Conservation (phyloP, 2,888 invertebrate species). For the Caenorhabditis afra region DNA sequence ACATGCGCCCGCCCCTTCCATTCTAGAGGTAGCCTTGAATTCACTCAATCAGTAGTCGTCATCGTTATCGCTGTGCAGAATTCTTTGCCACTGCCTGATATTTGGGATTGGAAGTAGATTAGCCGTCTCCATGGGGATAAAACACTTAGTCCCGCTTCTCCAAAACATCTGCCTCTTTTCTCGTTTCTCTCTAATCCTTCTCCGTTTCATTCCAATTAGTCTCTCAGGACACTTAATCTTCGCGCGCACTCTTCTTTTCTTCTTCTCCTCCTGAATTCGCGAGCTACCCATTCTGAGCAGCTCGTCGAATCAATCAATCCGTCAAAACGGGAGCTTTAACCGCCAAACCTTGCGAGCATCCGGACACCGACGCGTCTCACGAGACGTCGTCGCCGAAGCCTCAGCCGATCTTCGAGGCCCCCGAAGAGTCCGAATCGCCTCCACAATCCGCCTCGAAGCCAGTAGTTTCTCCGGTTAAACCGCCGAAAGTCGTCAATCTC, state of each 20-base stretch:
- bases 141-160: slow-evolving; percentile 4
- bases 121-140: slow-evolving; percentile 20
- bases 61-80: neutral
- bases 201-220: slow-evolving; percentile 10
- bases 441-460: neutral
- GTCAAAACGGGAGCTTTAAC: slow-evolving; percentile 56
- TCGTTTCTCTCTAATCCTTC: slow-evolving; percentile 16
- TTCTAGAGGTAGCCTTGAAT: slow-evolving; percentile 9
- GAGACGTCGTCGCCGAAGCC: slow-evolving; percentile 13
- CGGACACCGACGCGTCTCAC: slow-evolving; percentile 29
- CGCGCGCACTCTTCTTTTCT: slow-evolving; percentile 18
- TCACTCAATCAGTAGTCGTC: slow-evolving; percentile 13
- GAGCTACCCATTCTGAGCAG: slow-evolving; percentile 14
- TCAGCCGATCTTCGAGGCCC: slow-evolving; percentile 1
- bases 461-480: neutral
- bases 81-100: neutral
- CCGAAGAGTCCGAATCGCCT: slow-evolving; percentile 8
- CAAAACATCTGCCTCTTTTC: slow-evolving; percentile 9
- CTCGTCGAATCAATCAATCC: slow-evolving; percentile 13
- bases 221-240: slow-evolving; percentile 8
- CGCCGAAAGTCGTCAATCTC: slow-evolving; percentile 19
- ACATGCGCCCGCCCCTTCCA: neutral
- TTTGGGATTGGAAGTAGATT: neutral
- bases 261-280: slow-evolving; percentile 5
- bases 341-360: slow-evolving; percentile 46